phyloP scores from a whole-genome alignment of 2,888 invertebrate genomes.

The Dicyrtoma fusca region DNA sequence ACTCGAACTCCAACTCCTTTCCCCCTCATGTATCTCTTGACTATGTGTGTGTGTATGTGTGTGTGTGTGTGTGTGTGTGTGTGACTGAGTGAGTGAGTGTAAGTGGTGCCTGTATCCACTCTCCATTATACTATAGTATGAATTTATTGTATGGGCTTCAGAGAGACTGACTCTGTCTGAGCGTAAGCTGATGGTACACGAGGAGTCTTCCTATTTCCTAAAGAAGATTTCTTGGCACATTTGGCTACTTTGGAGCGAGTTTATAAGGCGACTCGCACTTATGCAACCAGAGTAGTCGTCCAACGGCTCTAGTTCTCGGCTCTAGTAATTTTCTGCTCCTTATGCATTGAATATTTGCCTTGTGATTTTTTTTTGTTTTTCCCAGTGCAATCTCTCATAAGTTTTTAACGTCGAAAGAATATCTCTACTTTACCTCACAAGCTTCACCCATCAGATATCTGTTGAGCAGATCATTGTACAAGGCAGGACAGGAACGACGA shows the following conservation, averaged over 20 bases:
- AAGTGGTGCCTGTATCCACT: no score
- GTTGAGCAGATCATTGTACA: not conserved
- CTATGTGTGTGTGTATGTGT: no score
- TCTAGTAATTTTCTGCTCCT: slow-evolving; percentile 34
- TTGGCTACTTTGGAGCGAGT: slow-evolving; percentile 33
- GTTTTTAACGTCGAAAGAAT: not conserved
- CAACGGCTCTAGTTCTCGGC: slow-evolving; percentile 38
- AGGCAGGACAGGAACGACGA: not conserved
- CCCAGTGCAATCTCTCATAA: not conserved
- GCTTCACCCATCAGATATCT: no score
- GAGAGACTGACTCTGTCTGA: slow-evolving; percentile 17
- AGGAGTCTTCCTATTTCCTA: slow-evolving; percentile 39
- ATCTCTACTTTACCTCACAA: no score
- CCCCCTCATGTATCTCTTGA: no score
- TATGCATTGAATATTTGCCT: slow-evolving; percentile 23
- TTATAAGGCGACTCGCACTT: slow-evolving; percentile 41
- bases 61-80: not conserved
- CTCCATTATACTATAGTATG: no score
- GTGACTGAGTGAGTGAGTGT: not conserved
- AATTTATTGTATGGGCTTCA: slow-evolving; percentile 3
- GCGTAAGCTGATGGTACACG: slow-evolving; percentile 17
- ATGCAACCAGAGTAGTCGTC: slow-evolving; percentile 43
- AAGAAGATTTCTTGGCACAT: slow-evolving; percentile 38
- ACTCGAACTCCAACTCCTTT: no score
- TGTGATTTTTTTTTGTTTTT: slow-evolving; percentile 17